A percentile compares a stretch with the other conserved stretches of the same genome.
These are phyloP conservation scores for Isotomurus palustris DNA, from an alignment of 2,888 invertebrate genomes.

Conservation along the genomic window DNA sequence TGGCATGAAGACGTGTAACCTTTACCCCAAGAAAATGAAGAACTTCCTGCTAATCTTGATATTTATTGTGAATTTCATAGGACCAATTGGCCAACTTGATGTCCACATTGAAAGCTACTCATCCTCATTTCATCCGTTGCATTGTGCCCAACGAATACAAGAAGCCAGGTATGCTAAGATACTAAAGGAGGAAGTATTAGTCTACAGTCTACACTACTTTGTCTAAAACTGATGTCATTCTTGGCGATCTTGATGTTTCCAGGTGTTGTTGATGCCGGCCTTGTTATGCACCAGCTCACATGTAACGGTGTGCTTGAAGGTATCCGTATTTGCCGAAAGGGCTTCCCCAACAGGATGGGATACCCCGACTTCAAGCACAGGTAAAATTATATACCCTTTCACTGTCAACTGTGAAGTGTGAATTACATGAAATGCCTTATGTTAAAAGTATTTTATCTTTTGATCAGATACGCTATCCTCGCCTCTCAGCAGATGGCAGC, in stretches of 20 bases:
- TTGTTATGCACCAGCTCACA: conserved; percentile 99
- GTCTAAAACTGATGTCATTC: too few relatives aligned
- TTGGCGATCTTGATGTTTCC: too few relatives aligned
- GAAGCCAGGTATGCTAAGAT: conserved; percentile 62
- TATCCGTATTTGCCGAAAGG: conserved; percentile 99
- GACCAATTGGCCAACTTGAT: conserved; percentile 98
- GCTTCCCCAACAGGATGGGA: conserved; percentile 99
- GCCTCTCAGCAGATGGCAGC: conserved; percentile 87
- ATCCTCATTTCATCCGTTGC: conserved; percentile 99
- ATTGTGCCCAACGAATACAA: conserved; percentile 99
- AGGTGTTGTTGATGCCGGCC: conserved; percentile 95
- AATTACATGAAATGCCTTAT: too few relatives aligned
- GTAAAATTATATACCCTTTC: conserved; percentile 51
- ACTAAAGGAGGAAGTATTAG: too few relatives aligned
- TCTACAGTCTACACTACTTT: too few relatives aligned
- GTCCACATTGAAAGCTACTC: conserved; percentile 90
- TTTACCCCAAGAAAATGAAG: background rate
- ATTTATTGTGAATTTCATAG: conserved; percentile 52
- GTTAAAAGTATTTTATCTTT: too few relatives aligned
- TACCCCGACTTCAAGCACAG: conserved; percentile 99
- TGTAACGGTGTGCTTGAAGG: conserved; percentile 99
- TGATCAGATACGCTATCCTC: conserved; percentile 97
- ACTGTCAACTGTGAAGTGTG: too few relatives aligned
- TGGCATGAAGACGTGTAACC: background rate
- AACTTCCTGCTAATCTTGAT: background rate